phyloP scores from a whole-genome alignment of 2,888 invertebrate species.

The Ferdinandea cuprea region DNA sequence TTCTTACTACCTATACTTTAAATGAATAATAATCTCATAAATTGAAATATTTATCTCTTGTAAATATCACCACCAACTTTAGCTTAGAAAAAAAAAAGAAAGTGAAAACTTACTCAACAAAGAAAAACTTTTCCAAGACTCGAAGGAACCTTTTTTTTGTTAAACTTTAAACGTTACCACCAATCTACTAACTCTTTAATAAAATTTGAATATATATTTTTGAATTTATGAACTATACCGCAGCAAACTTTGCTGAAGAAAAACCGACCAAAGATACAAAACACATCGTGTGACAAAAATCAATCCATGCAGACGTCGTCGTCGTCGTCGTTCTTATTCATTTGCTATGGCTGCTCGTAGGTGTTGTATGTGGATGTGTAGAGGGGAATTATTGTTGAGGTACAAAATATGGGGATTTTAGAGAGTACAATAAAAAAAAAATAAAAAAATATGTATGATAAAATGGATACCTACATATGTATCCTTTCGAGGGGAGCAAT shows the following conservation, averaged over 20 bases:
- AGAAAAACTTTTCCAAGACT: too few species aligned
- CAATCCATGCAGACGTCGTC: constrained; percentile 54
- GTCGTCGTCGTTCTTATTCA: constrained; percentile 43
- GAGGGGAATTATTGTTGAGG: constrained; percentile 51
- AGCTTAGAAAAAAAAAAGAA: too few species aligned
- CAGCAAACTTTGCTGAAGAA: constrained; percentile 31
- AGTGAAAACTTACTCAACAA: too few species aligned
- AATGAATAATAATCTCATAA: too few species aligned
- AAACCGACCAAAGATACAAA: constrained; percentile 52
- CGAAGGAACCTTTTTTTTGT: too few species aligned
- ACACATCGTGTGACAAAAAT: constrained; percentile 66
- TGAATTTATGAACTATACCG: too few species aligned
- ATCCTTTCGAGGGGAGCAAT: constrained; percentile 42
- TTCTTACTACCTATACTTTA: too few species aligned
- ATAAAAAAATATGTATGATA: constrained; percentile 8
- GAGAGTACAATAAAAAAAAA: constrained; percentile 12
- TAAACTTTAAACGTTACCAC: too few species aligned
- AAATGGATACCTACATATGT: constrained; percentile 48
- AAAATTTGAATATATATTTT: not conserved
- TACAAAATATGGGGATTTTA: constrained; percentile 49
- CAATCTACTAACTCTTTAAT: too few species aligned
- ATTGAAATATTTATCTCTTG: too few species aligned
- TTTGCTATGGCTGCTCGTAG: constrained; percentile 49
- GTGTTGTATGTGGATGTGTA: constrained; percentile 24
- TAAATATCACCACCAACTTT: too few species aligned